Base-by-base conservation (phyloP, 2,888 invertebrate species). In the Cylloceria caligata region DNA sequence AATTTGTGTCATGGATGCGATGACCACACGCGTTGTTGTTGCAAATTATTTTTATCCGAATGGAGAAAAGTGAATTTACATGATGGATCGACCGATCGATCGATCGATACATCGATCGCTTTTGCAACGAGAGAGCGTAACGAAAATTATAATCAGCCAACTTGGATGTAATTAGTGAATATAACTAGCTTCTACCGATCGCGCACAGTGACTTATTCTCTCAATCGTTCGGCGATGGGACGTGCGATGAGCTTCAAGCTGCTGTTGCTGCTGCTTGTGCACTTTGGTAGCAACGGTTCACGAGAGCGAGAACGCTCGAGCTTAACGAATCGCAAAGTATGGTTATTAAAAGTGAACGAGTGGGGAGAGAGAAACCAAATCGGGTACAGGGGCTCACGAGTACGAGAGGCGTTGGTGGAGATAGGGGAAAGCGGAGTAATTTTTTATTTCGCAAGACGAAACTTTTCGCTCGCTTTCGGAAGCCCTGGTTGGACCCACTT, bases 271-370 rank as follows among this genome's bases (percentile, higher is more conserved):
- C 13, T 49, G 34, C 39, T 57, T 34, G 36, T 34, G 52, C 42
- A 77, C 55, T 55, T 79, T 65, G 27, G 77, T 39, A 9, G n/a
- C 13, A n/a, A 62, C 39, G 13, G 57, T 68, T 57, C 60, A 13
- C 42, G 42, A 68, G 69, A 39, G 55, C 67, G 74, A 62, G 74
- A 69, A 76, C 81, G 67, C 67, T 76, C 83, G 81, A 77, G 87
- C 88, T 84, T 86, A 88, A 88, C 88, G 88, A 89, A 89, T 89
- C 88, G 88, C 84, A 89, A 88, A 88, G 87, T 89, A 85, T 83
- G 84, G 87, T 88, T 88, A 88, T 88, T 89, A 88, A 88, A 88
- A 86, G 76, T 81, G 86, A 84, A 82, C 65, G 80, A 80, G 69
- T 30, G 72, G 72, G 68, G 49, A 65, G 60, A 36, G 67, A 21